Base-by-base conservation (phyloP, 23 tunicate genomes). In the Corella eumyota region DNA sequence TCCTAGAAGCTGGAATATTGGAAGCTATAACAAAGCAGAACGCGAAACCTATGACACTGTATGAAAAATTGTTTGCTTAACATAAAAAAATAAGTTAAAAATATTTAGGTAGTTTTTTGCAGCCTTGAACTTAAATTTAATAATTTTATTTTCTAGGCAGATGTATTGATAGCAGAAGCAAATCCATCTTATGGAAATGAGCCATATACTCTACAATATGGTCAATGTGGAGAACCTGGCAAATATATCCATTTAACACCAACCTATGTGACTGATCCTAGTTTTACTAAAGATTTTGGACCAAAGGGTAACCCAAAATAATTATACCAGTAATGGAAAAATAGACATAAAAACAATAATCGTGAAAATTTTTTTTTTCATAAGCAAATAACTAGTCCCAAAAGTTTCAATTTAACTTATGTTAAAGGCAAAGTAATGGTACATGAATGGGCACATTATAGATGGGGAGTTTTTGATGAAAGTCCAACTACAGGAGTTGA, bases 381-480 rank as follows among this genome's bases (percentile, higher is more conserved):
- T n/a, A n/a, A n/a, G n/a, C n/a, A n/a, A n/a, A n/a, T n/a, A n/a
- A n/a, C n/a, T n/a, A n/a, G n/a, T n/a, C n/a, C n/a, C n/a, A n/a
- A n/a, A n/a, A n/a, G n/a, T n/a, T n/a, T n/a, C n/a, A n/a, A n/a
- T n/a, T n/a, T n/a, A n/a, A n/a, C n/a, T n/a, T n/a, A n/a, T n/a
- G n/a, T n/a, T 33, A 25, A 32, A 81, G 91, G 80, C 2, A 81
- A 81, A 59, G 56, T 65, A 17, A 64, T 81, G 45, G 70, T 81
- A 0, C 91, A 81, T 36, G 91, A 81, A 32, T 81, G 91, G 91
- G 91, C 91, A 5, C 91, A 81, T 36, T 50, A 50, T 21, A 50
- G 91, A 25, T 81, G 91, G 91, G 91, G 91, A 9, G 91, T 81
- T 1, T 81, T 73, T 30, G 91, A 81, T 67, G 91, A 81, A 72